Conservation (phyloP, 2,888 invertebrate species). For the Autographa pulchrina region DNA sequence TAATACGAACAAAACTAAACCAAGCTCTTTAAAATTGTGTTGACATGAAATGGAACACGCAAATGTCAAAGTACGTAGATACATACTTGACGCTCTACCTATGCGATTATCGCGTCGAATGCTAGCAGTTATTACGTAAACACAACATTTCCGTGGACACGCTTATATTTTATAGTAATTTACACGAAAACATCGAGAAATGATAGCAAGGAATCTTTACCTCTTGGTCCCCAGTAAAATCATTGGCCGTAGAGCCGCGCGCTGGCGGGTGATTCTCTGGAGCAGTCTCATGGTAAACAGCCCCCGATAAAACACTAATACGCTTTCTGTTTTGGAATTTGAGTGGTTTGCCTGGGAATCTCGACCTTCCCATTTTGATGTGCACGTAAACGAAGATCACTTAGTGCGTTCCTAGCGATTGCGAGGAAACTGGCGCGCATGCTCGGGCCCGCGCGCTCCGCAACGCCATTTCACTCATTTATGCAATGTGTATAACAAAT, state of each 20-base stretch:
- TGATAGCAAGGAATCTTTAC: conserved; percentile 75
- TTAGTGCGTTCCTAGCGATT: conserved; percentile 87
- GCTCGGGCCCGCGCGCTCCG: conserved; percentile 89
- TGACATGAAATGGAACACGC: conserved; percentile 76
- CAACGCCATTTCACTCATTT: conserved; percentile 89
- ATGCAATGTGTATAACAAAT: conserved; percentile 88
- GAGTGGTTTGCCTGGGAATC: conserved; percentile 96
- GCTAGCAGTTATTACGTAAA: conserved; percentile 86
- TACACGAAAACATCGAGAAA: conserved; percentile 61
- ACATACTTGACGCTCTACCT: conserved; percentile 66
- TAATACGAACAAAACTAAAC: conserved; percentile 35
- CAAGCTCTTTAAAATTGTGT: conserved; percentile 68
- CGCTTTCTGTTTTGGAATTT: conserved; percentile 96
- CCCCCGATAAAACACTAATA: conserved; percentile 93
- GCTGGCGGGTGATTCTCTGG: conserved; percentile 84
- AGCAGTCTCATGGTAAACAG: conserved; percentile 87
- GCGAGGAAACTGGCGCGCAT: conserved; percentile 88
- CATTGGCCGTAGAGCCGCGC: conserved; percentile 82
- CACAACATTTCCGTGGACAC: conserved; percentile 76
- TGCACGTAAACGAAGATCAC: conserved; percentile 88
- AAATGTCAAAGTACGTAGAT: conserved; percentile 80
- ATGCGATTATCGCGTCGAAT: conserved; percentile 72
- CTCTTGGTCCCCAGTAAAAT: conserved; percentile 88
- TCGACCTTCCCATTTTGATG: conserved; percentile 93
- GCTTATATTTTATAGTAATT: conserved; percentile 66